Conservation (phyloP, 2,888 invertebrate species). For the Chesias legatella region DNA sequence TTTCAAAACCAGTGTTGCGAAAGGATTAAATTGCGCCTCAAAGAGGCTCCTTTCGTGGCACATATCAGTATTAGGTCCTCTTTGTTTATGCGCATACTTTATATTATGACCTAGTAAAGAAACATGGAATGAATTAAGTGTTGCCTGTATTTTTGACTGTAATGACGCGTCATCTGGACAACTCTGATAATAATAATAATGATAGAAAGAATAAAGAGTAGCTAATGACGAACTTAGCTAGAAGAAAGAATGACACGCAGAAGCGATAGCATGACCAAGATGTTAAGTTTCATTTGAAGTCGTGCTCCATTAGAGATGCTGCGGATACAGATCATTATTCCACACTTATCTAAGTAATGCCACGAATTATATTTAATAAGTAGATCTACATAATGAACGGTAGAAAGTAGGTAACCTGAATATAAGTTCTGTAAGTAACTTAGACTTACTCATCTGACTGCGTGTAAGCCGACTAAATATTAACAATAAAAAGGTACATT, state of each 20-base stretch:
- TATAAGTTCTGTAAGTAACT: not conserved
- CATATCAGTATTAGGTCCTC: too few relatives aligned
- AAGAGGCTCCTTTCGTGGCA: too few relatives aligned
- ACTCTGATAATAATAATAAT: not conserved
- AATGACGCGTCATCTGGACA: too few relatives aligned
- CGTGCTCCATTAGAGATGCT: conserved; percentile 50
- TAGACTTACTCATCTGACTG: not conserved
- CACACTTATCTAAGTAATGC: conserved; percentile 9
- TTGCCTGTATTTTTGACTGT: too few relatives aligned
- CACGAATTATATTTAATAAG: conserved; percentile 16
- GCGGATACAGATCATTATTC: conserved; percentile 26
- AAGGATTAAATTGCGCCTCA: too few relatives aligned
- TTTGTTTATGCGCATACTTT: too few relatives aligned
- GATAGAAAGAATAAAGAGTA: not conserved
- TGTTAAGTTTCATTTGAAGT: conserved; percentile 42
- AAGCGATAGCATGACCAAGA: conserved; percentile 60
- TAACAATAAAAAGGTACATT: too few relatives aligned
- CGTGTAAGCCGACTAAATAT: too few relatives aligned
- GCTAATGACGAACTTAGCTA: conserved; percentile 6
- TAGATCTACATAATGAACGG: conserved; percentile 3
- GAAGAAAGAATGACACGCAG: conserved; percentile 27
- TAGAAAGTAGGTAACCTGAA: conserved; percentile 13
- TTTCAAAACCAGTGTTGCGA: too few relatives aligned
- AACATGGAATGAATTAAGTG: too few relatives aligned
- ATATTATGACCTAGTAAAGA: too few relatives aligned